A percentile compares a stretch with the other conserved stretches of the same genome.
These are phyloP conservation scores for Nemotelus pantherinus DNA, from an alignment of 2,888 invertebrate species.

Conservation along the genomic window DNA sequence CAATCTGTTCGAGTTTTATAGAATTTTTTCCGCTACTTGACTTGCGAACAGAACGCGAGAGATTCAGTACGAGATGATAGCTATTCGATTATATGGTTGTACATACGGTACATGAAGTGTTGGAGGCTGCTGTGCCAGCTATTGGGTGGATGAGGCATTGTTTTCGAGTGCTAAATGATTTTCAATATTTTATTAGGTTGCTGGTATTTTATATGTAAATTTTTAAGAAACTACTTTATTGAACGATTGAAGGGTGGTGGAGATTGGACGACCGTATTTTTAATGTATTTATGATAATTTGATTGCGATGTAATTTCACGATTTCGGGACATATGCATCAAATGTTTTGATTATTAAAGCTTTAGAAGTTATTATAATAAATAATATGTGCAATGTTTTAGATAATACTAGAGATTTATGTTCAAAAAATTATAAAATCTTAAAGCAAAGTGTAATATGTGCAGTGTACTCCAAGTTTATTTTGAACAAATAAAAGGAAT, in stretches of 20 bases:
- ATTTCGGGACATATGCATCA: too few relatives aligned
- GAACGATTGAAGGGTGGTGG: conserved; percentile 21
- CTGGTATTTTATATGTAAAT: conserved; percentile 51
- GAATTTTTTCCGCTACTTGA: conserved; percentile 65
- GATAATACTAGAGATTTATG: too few relatives aligned
- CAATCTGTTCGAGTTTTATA: conserved; percentile 64
- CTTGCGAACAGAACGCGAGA: conserved; percentile 50
- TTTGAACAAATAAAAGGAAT: too few relatives aligned
- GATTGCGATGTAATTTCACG: conserved; percentile 2
- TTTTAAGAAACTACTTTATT: conserved; percentile 14
- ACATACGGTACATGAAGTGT: conserved; percentile 1
- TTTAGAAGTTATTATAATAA: too few relatives aligned
- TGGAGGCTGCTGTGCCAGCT: not conserved
- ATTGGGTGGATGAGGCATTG: conserved; percentile 11
- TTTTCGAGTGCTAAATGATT: conserved; percentile 52
- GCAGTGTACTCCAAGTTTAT: too few relatives aligned
- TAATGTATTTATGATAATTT: conserved; percentile 24
- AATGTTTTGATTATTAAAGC: too few relatives aligned
- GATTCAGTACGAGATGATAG: conserved; percentile 20
- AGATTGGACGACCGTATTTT: not conserved
- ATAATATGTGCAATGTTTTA: too few relatives aligned
- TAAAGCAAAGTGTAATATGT: too few relatives aligned
- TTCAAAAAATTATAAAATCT: too few relatives aligned
- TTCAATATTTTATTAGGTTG: conserved; percentile 50
- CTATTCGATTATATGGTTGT: conserved; percentile 8